phyloP scores from a whole-genome alignment of 2,797 vertebrate species.

The Taenioides sp. region DNA sequence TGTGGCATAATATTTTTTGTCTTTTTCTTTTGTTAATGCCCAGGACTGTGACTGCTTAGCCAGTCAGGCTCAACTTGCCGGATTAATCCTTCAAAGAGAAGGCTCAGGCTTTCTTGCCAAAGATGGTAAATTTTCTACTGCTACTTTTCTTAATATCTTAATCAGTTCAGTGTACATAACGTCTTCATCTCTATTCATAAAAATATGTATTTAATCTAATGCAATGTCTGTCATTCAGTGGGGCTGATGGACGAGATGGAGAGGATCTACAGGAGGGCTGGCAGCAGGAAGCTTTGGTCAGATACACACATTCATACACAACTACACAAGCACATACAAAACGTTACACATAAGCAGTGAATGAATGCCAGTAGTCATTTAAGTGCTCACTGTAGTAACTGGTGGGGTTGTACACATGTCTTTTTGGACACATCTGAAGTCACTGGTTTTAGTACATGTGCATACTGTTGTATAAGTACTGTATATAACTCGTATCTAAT shows the following conservation, averaged over 20 bases:
- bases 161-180: neutral
- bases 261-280: constrained; percentile 93
- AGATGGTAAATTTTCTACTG: constrained; percentile 79
- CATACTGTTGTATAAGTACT: neutral
- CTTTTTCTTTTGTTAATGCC: neutral
- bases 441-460: neutral
- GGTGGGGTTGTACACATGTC: neutral
- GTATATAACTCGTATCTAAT: constrained; percentile 45
- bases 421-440: neutral
- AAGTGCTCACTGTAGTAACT: too few relatives aligned
- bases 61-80: constrained; percentile 88
- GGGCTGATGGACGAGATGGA: constrained; percentile 89
- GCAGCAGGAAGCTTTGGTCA: constrained; percentile 97
- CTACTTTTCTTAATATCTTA: neutral
- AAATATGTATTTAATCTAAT: neutral
- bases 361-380: neutral
- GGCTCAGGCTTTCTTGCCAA: constrained; percentile 86
- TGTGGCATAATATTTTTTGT: neutral
- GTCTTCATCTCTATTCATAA: neutral
- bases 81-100: constrained; percentile 88
- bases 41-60: constrained; percentile 90
- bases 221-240: constrained; percentile 69
- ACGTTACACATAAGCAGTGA: neutral
- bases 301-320: constrained; percentile 59
- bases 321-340: neutral